Evolutionary conservation across 1,140 invertebrate genomes (phyloP), one percentile per base, ranked within the genome.

Genomic region (Aplysia californica): DNA sequence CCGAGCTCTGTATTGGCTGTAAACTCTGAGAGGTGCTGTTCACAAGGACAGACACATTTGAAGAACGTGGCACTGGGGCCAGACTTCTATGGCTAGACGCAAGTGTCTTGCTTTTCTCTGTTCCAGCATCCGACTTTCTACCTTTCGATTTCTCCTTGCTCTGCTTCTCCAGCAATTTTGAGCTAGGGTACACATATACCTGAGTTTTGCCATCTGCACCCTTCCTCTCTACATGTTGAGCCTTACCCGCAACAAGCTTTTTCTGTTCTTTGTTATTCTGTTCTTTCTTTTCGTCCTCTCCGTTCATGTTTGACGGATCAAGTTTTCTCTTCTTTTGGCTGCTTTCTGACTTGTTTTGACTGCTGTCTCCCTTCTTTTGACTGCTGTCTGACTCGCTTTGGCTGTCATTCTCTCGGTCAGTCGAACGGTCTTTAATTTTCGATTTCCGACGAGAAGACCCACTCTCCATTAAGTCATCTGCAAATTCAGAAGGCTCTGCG

Each of bases 401-500:
- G 59, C 21, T 64, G 59, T 3, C n/a, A 31, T 10, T 18, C 15
- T 29, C n/a, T 35, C 59, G 6, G 59, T 3, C 5, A 64, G 4
- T 29, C 59, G 31, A 10, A 64, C 3, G 36, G 59, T n/a, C n/a
- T n/a, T n/a, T n/a, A n/a, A n/a, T n/a, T n/a, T n/a, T n/a, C n/a
- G n/a, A n/a, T n/a, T n/a, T n/a, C n/a, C n/a, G n/a, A n/a, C n/a
- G n/a, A n/a, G n/a, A n/a, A n/a, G n/a, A n/a, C n/a, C n/a, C n/a
- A n/a, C n/a, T n/a, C n/a, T n/a, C n/a, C n/a, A n/a, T n/a, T n/a
- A n/a, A n/a, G n/a, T n/a, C n/a, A n/a, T n/a, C n/a, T n/a, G n/a
- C n/a, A n/a, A n/a, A n/a, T n/a, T 72, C 70, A 1, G 70, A 38
- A 26, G 70, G 70, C 39, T 72, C 70, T 3, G 61, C 70, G 39